Evolutionary conservation across 2,797 vertebrate genomes (phyloP).

Genomic region (Sebastes melanostomus): DNA sequence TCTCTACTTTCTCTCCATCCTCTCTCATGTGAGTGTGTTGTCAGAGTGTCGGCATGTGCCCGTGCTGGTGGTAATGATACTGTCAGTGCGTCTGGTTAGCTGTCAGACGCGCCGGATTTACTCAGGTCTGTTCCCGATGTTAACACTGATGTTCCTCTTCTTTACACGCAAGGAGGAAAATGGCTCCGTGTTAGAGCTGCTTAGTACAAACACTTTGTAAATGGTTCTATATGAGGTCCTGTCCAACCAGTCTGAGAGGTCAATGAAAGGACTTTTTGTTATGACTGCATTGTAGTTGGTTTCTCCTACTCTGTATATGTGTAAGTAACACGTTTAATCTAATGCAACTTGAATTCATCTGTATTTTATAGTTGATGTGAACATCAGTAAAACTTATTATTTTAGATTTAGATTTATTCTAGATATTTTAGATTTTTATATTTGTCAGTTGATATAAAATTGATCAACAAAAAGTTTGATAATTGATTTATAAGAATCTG

Average conservation of each 20-base stretch:
- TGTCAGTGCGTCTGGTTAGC: conserved; percentile 77
- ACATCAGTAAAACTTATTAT: neutral
- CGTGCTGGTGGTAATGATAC: conserved; percentile 77
- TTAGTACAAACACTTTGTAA: conserved; percentile 62
- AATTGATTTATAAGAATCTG: neutral
- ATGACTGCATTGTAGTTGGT: neutral
- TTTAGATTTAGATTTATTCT: neutral
- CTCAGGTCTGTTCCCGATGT: conserved; percentile 74
- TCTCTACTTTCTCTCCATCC: conserved; percentile 38
- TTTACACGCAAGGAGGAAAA: conserved; percentile 68
- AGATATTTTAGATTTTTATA: too few relatives aligned
- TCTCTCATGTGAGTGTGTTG: conserved; percentile 59
- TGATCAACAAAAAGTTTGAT: neutral
- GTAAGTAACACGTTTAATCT: neutral
- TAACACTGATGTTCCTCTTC: conserved; percentile 76
- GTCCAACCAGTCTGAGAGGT: conserved; percentile 45
- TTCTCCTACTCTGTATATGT: neutral
- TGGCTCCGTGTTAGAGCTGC: conserved; percentile 60
- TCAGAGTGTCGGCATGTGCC: conserved; percentile 70
- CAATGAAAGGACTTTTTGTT: conserved; percentile 16
- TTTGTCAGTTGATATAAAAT: neutral
- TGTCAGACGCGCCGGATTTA: conserved; percentile 75
- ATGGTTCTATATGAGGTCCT: conserved; percentile 45
- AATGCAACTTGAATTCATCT: neutral
- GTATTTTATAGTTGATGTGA: neutral